These are phyloP conservation scores for Pipra filicauda DNA, from an alignment of 2,113 vertebrate genomes.

Conservation along the genomic window DNA sequence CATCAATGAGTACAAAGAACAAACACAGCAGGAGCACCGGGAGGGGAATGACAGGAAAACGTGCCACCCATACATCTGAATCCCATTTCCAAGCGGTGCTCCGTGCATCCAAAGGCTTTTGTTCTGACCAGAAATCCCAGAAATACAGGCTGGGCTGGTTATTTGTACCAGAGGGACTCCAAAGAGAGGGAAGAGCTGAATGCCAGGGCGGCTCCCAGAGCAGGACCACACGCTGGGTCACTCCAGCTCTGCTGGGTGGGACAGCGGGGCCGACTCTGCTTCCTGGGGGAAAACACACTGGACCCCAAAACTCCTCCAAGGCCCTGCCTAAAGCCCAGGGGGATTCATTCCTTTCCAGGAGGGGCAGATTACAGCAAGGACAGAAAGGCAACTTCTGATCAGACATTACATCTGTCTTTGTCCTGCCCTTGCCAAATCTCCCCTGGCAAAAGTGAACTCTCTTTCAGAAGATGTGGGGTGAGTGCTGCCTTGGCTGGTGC, in stretches of 20 bases:
- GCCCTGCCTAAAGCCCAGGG: neutral
- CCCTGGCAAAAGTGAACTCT: neutral
- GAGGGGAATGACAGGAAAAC: neutral
- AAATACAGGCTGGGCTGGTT: neutral
- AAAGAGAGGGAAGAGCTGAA: neutral
- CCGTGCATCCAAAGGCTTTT: neutral
- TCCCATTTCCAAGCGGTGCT: neutral
- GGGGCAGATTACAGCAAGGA: neutral
- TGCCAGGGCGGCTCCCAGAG: neutral
- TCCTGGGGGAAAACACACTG: neutral
- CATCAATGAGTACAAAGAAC: neutral
- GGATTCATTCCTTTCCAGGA: neutral
- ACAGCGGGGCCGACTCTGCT: neutral
- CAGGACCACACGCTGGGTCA: neutral
- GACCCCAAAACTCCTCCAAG: neutral
- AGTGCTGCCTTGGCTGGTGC: neutral
- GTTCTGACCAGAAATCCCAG: slow-evolving; percentile 3
- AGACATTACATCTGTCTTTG: neutral
- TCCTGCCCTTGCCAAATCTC: neutral
- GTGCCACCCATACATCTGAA: neutral
- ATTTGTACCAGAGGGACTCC: neutral
- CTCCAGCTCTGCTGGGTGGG: neutral
- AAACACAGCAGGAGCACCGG: neutral
- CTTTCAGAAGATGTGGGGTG: neutral
- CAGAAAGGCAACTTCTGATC: neutral